Conservation (phyloP, 2,113 vertebrate genomes). For the Dinomys branickii region DNA sequence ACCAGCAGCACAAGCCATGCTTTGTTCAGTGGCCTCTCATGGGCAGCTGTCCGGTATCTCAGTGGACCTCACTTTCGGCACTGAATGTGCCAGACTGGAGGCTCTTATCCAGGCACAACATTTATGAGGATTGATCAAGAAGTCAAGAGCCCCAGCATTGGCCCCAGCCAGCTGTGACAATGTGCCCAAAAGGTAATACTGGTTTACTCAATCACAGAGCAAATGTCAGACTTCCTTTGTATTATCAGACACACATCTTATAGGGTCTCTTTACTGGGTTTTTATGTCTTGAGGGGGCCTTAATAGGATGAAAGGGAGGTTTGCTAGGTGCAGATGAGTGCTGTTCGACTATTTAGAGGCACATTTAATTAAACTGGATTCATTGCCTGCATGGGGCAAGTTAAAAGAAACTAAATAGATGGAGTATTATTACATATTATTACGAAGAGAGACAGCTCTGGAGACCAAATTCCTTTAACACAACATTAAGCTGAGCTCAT, state of each 20-base stretch:
- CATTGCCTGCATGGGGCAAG: constrained; percentile 82
- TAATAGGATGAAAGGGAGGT: constrained; percentile 68
- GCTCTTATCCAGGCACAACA: constrained; percentile 64
- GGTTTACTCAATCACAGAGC: constrained; percentile 82
- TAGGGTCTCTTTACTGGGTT: constrained; percentile 82
- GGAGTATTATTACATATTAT: constrained; percentile 86
- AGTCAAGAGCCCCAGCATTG: constrained; percentile 17
- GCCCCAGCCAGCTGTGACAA: neutral
- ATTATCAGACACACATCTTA: constrained; percentile 79
- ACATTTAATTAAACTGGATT: constrained; percentile 88
- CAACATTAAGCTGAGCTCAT: constrained; percentile 86
- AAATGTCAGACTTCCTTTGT: constrained; percentile 83
- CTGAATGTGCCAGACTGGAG: constrained; percentile 8
- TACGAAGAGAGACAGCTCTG: constrained; percentile 83
- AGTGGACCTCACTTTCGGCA: neutral
- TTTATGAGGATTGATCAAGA: constrained; percentile 77
- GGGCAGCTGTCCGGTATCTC: neutral
- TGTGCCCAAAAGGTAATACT: constrained; percentile 70
- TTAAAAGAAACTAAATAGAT: constrained; percentile 87
- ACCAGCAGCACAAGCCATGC: neutral
- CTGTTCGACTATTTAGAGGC: constrained; percentile 83
- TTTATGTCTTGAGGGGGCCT: constrained; percentile 81
- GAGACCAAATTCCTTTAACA: constrained; percentile 87
- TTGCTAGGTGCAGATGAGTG: constrained; percentile 82
- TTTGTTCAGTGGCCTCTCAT: neutral